A percentile compares a stretch with the other conserved stretches of the same genome.
Conservation (phyloP, 2,113 vertebrate species). For the Rana temporaria region DNA sequence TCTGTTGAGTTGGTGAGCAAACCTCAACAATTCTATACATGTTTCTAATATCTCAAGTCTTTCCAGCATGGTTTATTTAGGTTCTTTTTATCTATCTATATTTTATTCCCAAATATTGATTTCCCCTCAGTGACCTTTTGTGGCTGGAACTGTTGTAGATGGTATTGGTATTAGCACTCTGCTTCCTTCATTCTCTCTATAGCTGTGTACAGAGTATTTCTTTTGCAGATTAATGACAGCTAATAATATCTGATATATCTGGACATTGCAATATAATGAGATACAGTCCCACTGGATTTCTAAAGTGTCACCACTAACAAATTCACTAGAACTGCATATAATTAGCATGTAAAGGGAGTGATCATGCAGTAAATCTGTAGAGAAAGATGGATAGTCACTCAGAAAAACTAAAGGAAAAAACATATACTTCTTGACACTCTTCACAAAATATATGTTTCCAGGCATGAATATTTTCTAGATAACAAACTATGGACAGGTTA, state of each 20-base stretch:
- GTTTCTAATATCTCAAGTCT: not conserved
- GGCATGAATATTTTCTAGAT: conserved; percentile 87
- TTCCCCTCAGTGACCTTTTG: conserved; percentile 82
- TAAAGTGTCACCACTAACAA: conserved; percentile 98
- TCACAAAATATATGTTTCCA: conserved; percentile 83
- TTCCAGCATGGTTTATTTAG: conserved; percentile 5
- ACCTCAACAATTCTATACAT: not conserved
- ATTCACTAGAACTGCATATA: conserved; percentile 88
- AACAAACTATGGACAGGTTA: conserved; percentile 94
- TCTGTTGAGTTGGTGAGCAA: not conserved
- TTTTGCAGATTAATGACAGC: conserved; percentile 98
- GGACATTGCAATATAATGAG: conserved; percentile 98
- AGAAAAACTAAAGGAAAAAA: conserved; percentile 73
- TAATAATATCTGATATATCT: conserved; percentile 99
- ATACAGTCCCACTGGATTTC: conserved; percentile 93
- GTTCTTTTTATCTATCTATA: conserved; percentile 23
- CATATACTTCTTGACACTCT: conserved; percentile 80
- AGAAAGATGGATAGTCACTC: conserved; percentile 85
- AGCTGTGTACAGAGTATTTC: conserved; percentile 74
- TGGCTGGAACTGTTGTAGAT: conserved; percentile 69
- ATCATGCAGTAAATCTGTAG: conserved; percentile 90
- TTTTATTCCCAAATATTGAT: conserved; percentile 65
- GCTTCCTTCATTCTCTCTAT: conserved; percentile 70
- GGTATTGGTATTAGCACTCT: conserved; percentile 79
- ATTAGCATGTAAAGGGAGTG: conserved; percentile 96